Conservation (phyloP, 2,888 invertebrate genomes). For the Eilema sororculum region DNA sequence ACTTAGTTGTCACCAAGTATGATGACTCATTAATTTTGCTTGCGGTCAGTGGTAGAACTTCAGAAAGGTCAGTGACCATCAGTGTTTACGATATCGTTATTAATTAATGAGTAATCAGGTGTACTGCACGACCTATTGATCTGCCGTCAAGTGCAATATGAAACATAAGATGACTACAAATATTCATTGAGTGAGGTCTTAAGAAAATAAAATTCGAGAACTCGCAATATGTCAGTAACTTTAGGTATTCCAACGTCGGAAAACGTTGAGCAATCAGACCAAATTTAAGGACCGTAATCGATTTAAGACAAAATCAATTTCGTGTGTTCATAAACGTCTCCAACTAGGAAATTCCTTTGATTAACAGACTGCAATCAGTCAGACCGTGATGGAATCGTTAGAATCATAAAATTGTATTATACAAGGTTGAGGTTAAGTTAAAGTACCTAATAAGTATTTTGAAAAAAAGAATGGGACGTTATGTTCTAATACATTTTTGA, state of each 20-base stretch:
- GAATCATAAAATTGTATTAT: not conserved
- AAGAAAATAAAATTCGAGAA: constrained; percentile 19
- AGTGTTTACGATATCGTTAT: not conserved
- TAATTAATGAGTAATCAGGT: constrained; percentile 7
- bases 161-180: not conserved
- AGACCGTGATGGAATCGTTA: not conserved
- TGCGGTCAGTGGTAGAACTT: constrained; percentile 5
- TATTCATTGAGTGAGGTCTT: not conserved
- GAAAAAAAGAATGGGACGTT: not conserved
- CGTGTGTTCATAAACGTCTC: not conserved
- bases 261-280: not conserved
- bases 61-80: constrained; percentile 12
- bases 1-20: constrained; percentile 6
- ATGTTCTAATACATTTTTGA: not conserved
- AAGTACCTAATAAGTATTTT: not conserved
- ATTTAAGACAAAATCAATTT: not conserved
- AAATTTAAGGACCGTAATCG: not conserved
- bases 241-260: not conserved
- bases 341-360: constrained; percentile 3
- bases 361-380: not conserved
- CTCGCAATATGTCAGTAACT: not conserved
- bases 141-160: constrained; percentile 3
- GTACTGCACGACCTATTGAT: constrained; percentile 9
- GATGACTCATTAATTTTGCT: constrained; percentile 10
- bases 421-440: not conserved